phyloP scores from a whole-genome alignment of 2,113 vertebrate genomes.

The Catagonus wagneri region DNA sequence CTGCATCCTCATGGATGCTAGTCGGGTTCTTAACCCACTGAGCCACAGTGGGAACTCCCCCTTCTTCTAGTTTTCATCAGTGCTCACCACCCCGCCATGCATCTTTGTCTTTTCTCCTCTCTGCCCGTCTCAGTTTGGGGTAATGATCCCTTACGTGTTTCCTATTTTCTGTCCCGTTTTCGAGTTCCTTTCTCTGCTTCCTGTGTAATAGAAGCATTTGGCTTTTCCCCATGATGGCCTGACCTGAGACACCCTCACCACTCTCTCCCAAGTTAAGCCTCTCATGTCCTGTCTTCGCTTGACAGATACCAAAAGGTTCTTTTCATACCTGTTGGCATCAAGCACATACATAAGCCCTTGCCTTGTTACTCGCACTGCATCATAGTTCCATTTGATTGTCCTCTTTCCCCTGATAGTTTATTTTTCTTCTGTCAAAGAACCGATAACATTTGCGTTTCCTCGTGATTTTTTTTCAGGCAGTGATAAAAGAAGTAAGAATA shows the following conservation, averaged over 20 bases:
- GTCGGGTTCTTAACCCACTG: too few species aligned
- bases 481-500: slow-evolving; percentile 78
- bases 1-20: too few species aligned
- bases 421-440: slow-evolving; percentile 32
- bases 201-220: neutral
- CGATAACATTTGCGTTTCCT: slow-evolving; percentile 31
- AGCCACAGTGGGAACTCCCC: neutral
- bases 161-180: neutral
- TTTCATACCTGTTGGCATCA: neutral
- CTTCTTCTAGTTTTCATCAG: neutral
- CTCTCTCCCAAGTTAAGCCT: neutral
- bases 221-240: neutral
- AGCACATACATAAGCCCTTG: neutral
- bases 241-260: neutral
- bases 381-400: neutral
- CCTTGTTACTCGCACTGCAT: neutral
- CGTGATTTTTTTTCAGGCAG: slow-evolving; percentile 66
- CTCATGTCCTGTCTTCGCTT: neutral
- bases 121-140: neutral
- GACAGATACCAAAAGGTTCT: neutral
- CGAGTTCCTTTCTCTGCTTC: neutral
- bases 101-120: neutral
- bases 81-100: neutral
- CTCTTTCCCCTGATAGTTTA: neutral
- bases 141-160: neutral